These are phyloP conservation scores for Carpatolechia fugitivella DNA, from an alignment of 2,888 invertebrate species.

Conservation along the genomic window DNA sequence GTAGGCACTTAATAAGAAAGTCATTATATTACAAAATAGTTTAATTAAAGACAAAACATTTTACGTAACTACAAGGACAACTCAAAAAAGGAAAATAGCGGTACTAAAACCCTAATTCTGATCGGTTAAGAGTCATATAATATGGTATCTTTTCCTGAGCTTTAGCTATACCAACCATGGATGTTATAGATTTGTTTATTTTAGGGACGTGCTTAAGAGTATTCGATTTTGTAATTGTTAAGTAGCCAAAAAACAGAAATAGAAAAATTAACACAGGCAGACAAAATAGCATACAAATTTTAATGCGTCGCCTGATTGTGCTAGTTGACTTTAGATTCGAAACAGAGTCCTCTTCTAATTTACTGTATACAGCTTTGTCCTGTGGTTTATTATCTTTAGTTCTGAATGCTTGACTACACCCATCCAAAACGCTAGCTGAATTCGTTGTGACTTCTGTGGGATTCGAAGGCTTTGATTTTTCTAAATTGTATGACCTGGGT, in stretches of 20 bases:
- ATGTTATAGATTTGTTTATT: too few relatives aligned
- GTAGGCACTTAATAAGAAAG: too few relatives aligned
- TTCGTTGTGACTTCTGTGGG: neutral
- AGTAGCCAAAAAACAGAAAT: neutral
- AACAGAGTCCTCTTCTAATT: neutral
- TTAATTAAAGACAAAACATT: too few relatives aligned
- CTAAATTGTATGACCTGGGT: neutral
- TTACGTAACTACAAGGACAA: neutral
- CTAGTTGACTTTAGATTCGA: neutral
- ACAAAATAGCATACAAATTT: neutral
- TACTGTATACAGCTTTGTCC: neutral
- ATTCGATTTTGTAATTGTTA: neutral
- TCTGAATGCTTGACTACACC: neutral
- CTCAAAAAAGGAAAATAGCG: constrained; percentile 2
- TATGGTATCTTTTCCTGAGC: neutral
- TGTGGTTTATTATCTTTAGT: neutral
- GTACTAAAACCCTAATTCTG: constrained; percentile 58
- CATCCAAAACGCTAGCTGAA: neutral
- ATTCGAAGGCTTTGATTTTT: neutral
- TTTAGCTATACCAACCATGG: neutral
- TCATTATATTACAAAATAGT: too few relatives aligned
- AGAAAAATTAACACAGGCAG: neutral
- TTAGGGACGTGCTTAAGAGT: neutral
- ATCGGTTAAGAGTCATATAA: constrained; percentile 9
- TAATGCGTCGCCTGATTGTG: neutral